Percentiles rank a stretch among this genome's conserved stretches.
Conservation (phyloP, 1,140 invertebrate genomes). For the Metaphire vulgaris region DNA sequence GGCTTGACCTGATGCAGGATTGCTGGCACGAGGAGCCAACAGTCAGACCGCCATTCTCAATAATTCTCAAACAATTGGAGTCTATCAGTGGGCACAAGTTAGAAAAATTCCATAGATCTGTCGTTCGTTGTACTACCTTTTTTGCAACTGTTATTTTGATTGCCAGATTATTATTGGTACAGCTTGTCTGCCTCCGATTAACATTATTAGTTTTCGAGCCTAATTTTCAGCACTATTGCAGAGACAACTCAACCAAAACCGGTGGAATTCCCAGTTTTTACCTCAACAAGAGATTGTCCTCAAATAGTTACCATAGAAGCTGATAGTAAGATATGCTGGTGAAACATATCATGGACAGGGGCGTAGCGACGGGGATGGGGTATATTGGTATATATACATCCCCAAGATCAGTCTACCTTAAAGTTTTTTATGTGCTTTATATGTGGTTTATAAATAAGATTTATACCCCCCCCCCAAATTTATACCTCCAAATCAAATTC, state of each 20-base stretch:
- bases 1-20: constrained; percentile 33
- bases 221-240: too few species aligned
- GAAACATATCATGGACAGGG: too few species aligned
- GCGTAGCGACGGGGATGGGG: too few species aligned
- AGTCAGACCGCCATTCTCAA: constrained; percentile 42
- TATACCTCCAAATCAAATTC: not conserved
- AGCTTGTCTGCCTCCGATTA: too few species aligned
- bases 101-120: not conserved
- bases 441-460: not conserved
- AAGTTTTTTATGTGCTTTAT: constrained; percentile 6
- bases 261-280: too few species aligned
- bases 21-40: constrained; percentile 50
- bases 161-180: too few species aligned
- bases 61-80: constrained; percentile 27
- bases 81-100: not conserved
- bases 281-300: too few species aligned
- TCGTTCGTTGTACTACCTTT: not conserved
- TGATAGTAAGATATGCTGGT: too few species aligned
- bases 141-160: too few species aligned
- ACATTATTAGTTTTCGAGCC: too few species aligned
- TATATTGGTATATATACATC: too few species aligned
- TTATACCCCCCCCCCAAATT: not conserved
- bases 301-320: too few species aligned
- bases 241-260: not conserved
- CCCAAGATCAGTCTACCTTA: not conserved